Evolutionary conservation across 2,888 invertebrate species (phyloP), one percentile per base, ranked within the genome.

Genomic region (Lepidochitona cinerea): DNA sequence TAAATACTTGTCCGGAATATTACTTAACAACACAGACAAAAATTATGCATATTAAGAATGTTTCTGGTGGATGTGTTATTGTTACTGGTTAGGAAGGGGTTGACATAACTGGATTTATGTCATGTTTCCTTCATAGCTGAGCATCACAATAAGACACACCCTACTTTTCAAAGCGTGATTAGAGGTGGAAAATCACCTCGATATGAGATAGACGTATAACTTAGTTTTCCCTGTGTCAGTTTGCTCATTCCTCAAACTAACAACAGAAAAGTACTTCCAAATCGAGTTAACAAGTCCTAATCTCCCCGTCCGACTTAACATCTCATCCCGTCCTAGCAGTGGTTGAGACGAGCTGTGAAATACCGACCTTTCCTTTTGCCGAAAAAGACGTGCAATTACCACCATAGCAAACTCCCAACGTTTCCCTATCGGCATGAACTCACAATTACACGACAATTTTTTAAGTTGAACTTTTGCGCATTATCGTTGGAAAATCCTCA

Each of bases 381-480:
- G 23, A 32, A 32, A 18, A 14, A 26, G 59, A 59, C 59, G 59
- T 59, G 59, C 59, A 59, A 18, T 59, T 59, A 59, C 23, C 59
- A 32, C 32, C 26, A 29, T 59, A 4, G 2, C 59, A 29, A 29
- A 23, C 59, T 14, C 12, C 14, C 23, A 14, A 23, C 26, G 26
- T 59, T 4, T 3, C 32, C 7, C 23, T 14, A 14, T 29, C 32
- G 26, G 59, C 59, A 59, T 59, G 59, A 59, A 59, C 26, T 59
- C 29, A 59, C 59, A 59, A 29, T 59, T 59, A 59, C 59, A 59
- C 59, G 59, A 29, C 26, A 59, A 59, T 59, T 59, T 59, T 59
- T 29, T 29, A 59, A 59, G 59, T 59, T 59, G 59, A 59, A 59
- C 59, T 59, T 59, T 59, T 59, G 59, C 59, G 59, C 59, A 59